Percentiles rank a stretch among this genome's conserved stretches.
phyloP scores from a whole-genome alignment of 2,888 invertebrate species.

The Prosapia bicincta region DNA sequence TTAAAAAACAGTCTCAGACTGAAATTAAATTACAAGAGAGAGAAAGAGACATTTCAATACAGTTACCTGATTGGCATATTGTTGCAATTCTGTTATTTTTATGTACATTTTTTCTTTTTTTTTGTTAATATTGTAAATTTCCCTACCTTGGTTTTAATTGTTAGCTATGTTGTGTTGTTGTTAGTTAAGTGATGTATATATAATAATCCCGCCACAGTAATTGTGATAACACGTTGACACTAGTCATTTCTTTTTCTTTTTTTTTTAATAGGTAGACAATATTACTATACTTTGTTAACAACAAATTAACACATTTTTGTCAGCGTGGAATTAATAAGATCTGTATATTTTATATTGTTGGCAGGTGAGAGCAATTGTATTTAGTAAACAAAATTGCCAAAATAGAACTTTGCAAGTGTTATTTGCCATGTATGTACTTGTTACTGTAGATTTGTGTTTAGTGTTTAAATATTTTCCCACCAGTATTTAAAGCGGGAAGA shows the following conservation, averaged over 20 bases:
- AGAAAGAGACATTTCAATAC: background rate
- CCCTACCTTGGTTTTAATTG: background rate
- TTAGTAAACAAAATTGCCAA: background rate
- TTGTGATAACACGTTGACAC: background rate
- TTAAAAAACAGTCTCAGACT: background rate
- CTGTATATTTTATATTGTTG: background rate
- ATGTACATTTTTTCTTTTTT: background rate
- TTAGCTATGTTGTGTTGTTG: background rate
- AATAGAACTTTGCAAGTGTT: background rate
- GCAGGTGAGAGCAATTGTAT: background rate
- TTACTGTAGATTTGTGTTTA: background rate
- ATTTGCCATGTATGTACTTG: background rate
- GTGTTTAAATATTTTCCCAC: background rate
- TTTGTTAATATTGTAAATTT: background rate
- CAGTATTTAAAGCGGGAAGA: background rate
- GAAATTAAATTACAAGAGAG: background rate
- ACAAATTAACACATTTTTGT: background rate
- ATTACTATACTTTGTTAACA: background rate
- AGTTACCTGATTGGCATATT: conserved; percentile 2
- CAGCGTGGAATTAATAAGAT: background rate
- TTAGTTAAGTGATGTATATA: background rate
- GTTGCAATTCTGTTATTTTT: background rate
- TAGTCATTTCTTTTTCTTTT: background rate
- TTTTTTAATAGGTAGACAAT: background rate
- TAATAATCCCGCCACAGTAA: background rate